Evolutionary conservation across 2,113 vertebrate genomes (phyloP).

Genomic region (Buteo buteo): DNA sequence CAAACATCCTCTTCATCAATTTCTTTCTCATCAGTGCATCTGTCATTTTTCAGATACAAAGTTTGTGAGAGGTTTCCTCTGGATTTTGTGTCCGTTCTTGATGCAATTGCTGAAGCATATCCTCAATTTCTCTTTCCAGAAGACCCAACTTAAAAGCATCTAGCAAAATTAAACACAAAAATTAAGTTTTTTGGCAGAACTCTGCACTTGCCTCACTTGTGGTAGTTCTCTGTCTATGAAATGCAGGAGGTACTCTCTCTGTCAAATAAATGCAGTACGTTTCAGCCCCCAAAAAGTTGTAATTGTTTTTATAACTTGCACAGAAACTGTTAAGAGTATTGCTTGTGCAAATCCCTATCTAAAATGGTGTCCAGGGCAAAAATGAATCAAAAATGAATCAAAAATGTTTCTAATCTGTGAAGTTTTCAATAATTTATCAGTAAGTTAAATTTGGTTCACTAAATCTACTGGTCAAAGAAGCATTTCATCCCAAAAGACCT

Average conservation of each 20-base stretch:
- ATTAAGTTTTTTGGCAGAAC: not conserved
- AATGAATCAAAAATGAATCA: not conserved
- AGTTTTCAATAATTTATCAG: not conserved
- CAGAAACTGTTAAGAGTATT: not conserved
- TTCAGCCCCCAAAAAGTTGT: not conserved
- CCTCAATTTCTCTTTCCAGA: slow-evolving; percentile 70
- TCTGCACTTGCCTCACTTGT: not conserved
- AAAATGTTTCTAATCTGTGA: not conserved
- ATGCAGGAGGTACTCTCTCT: not conserved
- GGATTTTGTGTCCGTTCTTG: not conserved
- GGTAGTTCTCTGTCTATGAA: not conserved
- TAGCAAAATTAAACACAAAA: not conserved
- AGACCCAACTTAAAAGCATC: slow-evolving; percentile 75
- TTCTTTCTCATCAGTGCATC: slow-evolving; percentile 49
- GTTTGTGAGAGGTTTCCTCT: not conserved
- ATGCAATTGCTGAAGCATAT: slow-evolving; percentile 65
- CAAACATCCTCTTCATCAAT: slow-evolving; percentile 70
- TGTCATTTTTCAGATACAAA: not conserved
- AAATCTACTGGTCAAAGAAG: not conserved
- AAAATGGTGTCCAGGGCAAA: not conserved
- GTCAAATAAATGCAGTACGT: too few species aligned
- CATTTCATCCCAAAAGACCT: not conserved
- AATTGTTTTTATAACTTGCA: not conserved
- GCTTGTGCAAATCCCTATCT: not conserved
- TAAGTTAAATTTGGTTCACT: not conserved